Percentiles rank a stretch among this genome's conserved stretches.
Evolutionary conservation across 2,113 vertebrate species (phyloP).

Genomic region (Saguinus imperator): DNA sequence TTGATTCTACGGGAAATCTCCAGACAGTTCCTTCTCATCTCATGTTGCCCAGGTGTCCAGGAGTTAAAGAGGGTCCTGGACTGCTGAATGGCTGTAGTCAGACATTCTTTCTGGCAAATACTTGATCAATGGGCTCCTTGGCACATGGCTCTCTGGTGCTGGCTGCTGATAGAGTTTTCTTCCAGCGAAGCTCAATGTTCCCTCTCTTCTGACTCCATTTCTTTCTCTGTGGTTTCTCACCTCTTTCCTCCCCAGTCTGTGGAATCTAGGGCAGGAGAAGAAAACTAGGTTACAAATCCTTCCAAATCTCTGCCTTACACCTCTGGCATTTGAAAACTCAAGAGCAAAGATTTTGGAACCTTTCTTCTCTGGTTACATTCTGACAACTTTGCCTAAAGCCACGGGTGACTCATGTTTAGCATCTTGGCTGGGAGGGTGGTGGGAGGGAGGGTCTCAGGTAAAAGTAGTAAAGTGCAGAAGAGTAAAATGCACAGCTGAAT

Average conservation of each 20-base stretch:
- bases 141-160: neutral
- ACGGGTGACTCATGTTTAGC: constrained; percentile 54
- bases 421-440: neutral
- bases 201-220: neutral
- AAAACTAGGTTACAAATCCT: constrained; percentile 67
- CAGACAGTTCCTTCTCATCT: constrained; percentile 8
- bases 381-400: constrained; percentile 53
- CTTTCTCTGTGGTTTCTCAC: neutral
- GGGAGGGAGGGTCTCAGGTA: neutral
- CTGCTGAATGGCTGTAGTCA: neutral
- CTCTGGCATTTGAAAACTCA: constrained; percentile 52
- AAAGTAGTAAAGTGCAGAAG: neutral
- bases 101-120: neutral
- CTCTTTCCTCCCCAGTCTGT: neutral
- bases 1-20: neutral
- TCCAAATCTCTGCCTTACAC: constrained; percentile 64
- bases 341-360: constrained; percentile 49
- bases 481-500: neutral
- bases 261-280: constrained; percentile 55
- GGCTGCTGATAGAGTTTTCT: neutral
- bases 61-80: neutral
- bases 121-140: neutral
- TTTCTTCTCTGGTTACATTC: constrained; percentile 52
- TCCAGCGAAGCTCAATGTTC: neutral
- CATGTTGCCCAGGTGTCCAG: neutral